Evolutionary conservation across 64 coral and sea anemone genomes (phyloP).

Genomic region (Catalaphyllia jardinei): DNA sequence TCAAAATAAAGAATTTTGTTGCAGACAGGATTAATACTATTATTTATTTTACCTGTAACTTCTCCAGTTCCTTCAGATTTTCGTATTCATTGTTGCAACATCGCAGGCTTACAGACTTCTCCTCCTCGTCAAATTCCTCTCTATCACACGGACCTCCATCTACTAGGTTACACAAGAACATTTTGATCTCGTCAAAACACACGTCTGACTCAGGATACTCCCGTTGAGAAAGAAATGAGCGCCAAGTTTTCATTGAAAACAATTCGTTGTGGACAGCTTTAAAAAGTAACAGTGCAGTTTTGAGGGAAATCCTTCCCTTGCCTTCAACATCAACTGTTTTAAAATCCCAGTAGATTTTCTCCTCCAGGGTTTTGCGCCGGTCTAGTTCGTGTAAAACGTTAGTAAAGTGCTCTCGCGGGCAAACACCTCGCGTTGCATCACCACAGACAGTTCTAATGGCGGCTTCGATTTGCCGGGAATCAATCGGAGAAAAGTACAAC

Average conservation of each 20-base stretch:
- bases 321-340: constrained; percentile 88
- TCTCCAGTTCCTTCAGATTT: constrained; percentile 78
- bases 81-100: constrained; percentile 57
- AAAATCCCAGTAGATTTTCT: constrained; percentile 98
- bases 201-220: constrained; percentile 59
- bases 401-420: constrained; percentile 79
- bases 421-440: constrained; percentile 56
- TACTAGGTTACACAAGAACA: constrained; percentile 89
- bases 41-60: constrained; percentile 75
- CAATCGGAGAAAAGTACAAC: constrained; percentile 67
- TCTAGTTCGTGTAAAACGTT: constrained; percentile 84
- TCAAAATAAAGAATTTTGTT: too few species aligned
- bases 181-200: constrained; percentile 94
- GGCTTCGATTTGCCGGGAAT: constrained; percentile 81
- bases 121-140: constrained; percentile 63
- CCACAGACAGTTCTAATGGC: constrained; percentile 83
- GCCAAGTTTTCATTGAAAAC: constrained; percentile 95
- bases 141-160: constrained; percentile 74
- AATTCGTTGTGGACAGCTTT: constrained; percentile 89
- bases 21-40: too few species aligned
- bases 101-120: constrained; percentile 53
- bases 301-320: constrained; percentile 81
- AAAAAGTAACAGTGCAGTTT: constrained; percentile 90
- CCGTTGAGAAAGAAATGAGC: constrained; percentile 73
- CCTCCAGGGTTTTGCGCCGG: constrained; percentile 74